Conservation (phyloP, 2,888 invertebrate genomes). For the Timema cristinae region DNA sequence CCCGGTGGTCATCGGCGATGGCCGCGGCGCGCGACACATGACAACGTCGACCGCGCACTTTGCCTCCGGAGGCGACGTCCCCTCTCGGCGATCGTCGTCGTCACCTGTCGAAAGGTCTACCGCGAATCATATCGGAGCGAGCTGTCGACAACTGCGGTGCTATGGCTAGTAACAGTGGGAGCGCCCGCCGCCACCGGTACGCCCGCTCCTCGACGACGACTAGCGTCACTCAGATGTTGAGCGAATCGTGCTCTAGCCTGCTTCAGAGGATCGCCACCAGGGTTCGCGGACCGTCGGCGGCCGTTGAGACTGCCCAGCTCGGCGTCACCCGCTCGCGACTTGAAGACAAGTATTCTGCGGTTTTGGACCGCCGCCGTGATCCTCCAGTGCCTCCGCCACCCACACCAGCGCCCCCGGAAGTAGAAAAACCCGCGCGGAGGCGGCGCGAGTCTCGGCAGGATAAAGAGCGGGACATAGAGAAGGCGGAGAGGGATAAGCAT, state of each 20-base stretch:
- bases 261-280: constrained; percentile 73
- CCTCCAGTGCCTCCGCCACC: background rate
- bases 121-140: constrained; percentile 26
- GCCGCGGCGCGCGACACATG: constrained; percentile 17
- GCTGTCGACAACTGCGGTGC: constrained; percentile 30
- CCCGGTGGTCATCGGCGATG: background rate
- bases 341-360: constrained; percentile 75
- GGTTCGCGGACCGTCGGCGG: constrained; percentile 63
- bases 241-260: constrained; percentile 81
- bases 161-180: constrained; percentile 35
- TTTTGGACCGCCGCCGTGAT: constrained; percentile 59
- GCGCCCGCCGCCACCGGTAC: constrained; percentile 35
- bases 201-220: constrained; percentile 61
- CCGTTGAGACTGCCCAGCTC: constrained; percentile 37
- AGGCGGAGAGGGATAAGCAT: background rate
- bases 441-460: background rate
- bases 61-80: constrained; percentile 2
- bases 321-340: constrained; percentile 63
- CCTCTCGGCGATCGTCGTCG: background rate
- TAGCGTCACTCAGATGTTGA: constrained; percentile 80
- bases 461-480: background rate
- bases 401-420: background rate
- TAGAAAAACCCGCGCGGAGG: background rate
- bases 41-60: constrained; percentile 24
- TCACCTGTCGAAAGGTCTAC: background rate